Evolutionary conservation across 35 echinoderm and acorn worm species (phyloP).

Genomic region (Lytechinus variegatus): DNA sequence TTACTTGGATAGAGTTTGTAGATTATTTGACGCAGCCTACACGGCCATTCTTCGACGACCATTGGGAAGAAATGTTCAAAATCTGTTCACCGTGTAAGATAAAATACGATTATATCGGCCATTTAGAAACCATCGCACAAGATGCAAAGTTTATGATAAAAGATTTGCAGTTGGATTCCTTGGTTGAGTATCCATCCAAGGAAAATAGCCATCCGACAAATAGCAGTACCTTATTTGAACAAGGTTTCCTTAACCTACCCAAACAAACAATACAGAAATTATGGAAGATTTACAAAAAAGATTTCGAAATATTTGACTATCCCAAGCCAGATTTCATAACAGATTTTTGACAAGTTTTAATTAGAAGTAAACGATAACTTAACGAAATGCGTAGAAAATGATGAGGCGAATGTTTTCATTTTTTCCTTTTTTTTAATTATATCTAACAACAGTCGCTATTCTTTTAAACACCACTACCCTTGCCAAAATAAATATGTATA

Average conservation of each 20-base stretch:
- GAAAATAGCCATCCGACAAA: conserved; percentile 93
- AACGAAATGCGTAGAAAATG: too few species aligned
- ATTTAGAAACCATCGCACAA: conserved; percentile 76
- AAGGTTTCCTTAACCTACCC: conserved; percentile 63
- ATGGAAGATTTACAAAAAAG: conserved; percentile 78
- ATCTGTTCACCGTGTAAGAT: conserved; percentile 90
- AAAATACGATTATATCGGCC: conserved; percentile 82
- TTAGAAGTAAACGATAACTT: too few species aligned
- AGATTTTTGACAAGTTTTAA: not conserved
- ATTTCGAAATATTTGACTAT: conserved; percentile 93
- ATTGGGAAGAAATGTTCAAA: conserved; percentile 92
- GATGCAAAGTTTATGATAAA: conserved; percentile 83
- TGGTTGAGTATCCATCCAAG: conserved; percentile 62
- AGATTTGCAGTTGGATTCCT: conserved; percentile 53
- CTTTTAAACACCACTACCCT: too few species aligned
- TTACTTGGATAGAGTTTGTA: conserved; percentile 88
- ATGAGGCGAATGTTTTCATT: too few species aligned
- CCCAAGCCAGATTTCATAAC: conserved; percentile 74
- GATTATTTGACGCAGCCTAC: conserved; percentile 75
- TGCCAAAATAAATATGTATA: too few species aligned
- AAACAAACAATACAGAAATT: conserved; percentile 61
- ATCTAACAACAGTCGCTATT: too few species aligned
- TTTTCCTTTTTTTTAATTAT: too few species aligned
- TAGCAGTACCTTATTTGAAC: conserved; percentile 72
- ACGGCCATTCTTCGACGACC: conserved; percentile 78